Evolutionary conservation across 2,797 vertebrate species (phyloP).

Genomic region (Ctenosaura bakeri): DNA sequence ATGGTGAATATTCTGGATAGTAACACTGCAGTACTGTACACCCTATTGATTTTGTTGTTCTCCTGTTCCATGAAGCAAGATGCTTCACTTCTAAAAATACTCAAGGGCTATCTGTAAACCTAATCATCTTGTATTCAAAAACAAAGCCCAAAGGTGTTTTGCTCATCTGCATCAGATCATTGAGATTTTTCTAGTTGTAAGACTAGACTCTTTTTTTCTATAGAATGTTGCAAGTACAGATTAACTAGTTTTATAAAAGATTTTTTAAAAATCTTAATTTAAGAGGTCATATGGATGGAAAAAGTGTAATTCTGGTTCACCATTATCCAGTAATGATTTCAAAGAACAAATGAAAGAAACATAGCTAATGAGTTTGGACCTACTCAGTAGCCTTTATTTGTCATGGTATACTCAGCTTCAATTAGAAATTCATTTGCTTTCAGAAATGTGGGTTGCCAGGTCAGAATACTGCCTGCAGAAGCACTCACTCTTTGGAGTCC

Average conservation of each 20-base stretch:
- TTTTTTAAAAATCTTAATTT: background rate
- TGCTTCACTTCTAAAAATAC: background rate
- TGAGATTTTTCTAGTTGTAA: background rate
- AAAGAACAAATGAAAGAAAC: background rate
- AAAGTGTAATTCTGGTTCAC: background rate
- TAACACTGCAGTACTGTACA: background rate
- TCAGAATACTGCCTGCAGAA: background rate
- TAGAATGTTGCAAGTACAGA: background rate
- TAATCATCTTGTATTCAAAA: too few species aligned
- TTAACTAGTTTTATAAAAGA: background rate
- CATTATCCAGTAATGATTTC: background rate
- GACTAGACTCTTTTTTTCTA: background rate
- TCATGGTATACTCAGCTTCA: background rate
- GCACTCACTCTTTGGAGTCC: background rate
- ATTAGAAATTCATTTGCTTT: constrained; percentile 8
- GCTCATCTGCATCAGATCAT: too few species aligned
- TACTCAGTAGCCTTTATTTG: background rate
- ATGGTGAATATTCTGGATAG: background rate
- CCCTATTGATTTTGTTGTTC: background rate
- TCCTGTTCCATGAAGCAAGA: background rate
- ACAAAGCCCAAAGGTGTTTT: too few species aligned
- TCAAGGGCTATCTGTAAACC: too few species aligned
- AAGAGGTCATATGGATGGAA: background rate
- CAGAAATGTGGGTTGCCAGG: background rate
- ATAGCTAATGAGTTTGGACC: background rate